These are phyloP conservation scores for Oscheius onirici DNA, from an alignment of 2,888 invertebrate genomes.

Conservation along the genomic window DNA sequence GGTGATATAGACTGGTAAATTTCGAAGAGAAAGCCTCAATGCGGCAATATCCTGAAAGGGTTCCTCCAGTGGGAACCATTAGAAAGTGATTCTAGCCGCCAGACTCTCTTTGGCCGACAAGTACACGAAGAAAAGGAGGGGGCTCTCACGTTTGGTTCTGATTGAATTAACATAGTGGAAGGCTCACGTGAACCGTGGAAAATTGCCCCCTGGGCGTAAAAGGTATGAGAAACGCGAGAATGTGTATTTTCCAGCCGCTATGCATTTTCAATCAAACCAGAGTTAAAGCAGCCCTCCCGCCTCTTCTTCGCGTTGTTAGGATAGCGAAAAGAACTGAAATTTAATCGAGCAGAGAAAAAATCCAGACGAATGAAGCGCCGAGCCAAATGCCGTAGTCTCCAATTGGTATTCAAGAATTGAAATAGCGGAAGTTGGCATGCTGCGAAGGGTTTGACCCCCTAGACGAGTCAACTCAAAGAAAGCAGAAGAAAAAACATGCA, in stretches of 20 bases:
- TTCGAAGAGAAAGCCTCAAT: background rate
- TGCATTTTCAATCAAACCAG: background rate
- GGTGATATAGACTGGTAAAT: constrained; percentile 4
- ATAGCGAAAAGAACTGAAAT: background rate
- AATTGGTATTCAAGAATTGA: constrained; percentile 31
- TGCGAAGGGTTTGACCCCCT: constrained; percentile 6
- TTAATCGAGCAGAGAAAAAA: no score
- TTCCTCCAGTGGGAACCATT: constrained; percentile 11
- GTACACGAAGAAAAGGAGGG: no score
- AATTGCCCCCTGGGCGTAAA: constrained; percentile 4
- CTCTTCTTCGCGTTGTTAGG: no score
- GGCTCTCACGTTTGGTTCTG: background rate
- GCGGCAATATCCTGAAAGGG: constrained; percentile 13
- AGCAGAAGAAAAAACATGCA: constrained; percentile 18
- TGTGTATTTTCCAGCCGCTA: background rate
- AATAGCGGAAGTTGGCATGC: constrained; percentile 32
- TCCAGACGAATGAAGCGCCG: background rate
- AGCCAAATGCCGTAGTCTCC: constrained; percentile 3
- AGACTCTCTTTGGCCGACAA: background rate
- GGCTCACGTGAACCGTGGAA: constrained; percentile 10
- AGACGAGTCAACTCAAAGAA: background rate
- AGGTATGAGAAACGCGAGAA: background rate
- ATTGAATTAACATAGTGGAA: constrained; percentile 4
- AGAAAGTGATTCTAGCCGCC: background rate
- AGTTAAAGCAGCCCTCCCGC: no score